A percentile compares a stretch with the other conserved stretches of the same genome.
phyloP scores from a whole-genome alignment of 1,140 invertebrate genomes.

The Nephotettix cincticeps region DNA sequence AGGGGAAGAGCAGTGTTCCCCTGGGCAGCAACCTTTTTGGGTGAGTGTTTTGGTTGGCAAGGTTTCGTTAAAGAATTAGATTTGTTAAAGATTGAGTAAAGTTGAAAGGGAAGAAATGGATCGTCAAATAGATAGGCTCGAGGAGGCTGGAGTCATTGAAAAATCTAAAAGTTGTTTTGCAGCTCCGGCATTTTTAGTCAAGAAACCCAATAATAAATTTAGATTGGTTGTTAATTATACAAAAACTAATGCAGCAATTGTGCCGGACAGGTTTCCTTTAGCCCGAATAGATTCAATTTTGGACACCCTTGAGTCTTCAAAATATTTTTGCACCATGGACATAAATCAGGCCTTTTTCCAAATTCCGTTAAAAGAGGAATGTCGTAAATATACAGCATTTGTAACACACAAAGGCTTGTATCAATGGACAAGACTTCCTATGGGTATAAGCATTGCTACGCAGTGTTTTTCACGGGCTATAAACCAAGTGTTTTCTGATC shows the following conservation, averaged over 20 bases:
- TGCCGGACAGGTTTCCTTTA: not conserved
- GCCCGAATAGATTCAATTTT: not conserved
- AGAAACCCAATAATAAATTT: not conserved
- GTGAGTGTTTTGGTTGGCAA: no score
- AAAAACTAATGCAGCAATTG: not conserved
- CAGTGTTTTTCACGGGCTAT: not conserved
- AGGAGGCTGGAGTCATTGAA: not conserved
- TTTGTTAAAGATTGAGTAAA: not conserved
- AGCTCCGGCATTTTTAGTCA: not conserved
- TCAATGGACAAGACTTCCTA: not conserved
- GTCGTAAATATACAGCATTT: not conserved
- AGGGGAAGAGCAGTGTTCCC: no score
- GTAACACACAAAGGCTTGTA: not conserved
- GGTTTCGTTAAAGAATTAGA: no score
- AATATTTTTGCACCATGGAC: not conserved
- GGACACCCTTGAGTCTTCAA: not conserved
- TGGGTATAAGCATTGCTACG: conserved; percentile 3
- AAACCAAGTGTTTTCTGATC: not conserved
- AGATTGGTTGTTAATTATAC: not conserved
- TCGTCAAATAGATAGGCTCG: not conserved
- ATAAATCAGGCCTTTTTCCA: not conserved
- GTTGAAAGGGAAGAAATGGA: not conserved
- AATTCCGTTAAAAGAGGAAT: not conserved
- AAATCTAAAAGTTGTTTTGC: not conserved
- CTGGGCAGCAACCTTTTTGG: no score